These are phyloP conservation scores for Deroptyus accipitrinus DNA, from an alignment of 2,113 vertebrate genomes.

Conservation along the genomic window DNA sequence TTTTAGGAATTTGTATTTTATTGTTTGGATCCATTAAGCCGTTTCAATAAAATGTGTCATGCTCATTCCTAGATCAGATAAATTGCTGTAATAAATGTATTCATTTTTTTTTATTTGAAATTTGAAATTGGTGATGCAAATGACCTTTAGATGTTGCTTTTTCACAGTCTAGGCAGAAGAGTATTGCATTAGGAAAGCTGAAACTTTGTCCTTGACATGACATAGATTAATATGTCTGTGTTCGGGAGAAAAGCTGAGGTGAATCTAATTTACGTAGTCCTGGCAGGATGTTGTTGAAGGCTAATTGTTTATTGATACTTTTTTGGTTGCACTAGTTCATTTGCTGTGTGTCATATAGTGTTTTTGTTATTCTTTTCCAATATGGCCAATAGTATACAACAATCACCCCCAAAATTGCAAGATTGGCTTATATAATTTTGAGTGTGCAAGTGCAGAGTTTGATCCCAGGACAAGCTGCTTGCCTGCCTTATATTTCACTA, in stretches of 20 bases:
- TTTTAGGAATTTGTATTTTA: neutral
- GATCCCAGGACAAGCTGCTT: neutral
- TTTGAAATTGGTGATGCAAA: neutral
- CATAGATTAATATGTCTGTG: neutral
- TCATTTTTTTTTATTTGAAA: neutral
- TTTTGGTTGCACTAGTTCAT: neutral
- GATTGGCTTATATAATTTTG: neutral
- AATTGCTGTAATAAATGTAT: neutral
- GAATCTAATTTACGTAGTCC: neutral
- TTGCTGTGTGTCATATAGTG: neutral
- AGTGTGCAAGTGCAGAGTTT: rapidly evolving
- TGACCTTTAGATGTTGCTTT: neutral
- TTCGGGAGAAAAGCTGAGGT: neutral
- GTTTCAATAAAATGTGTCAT: neutral
- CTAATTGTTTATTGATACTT: neutral
- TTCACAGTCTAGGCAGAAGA: neutral
- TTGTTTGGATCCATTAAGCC: neutral
- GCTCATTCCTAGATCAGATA: neutral
- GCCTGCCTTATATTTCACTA: neutral
- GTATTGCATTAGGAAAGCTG: neutral
- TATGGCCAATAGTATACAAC: neutral
- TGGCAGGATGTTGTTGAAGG: neutral
- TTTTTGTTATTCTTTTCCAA: neutral
- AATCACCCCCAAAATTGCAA: neutral
- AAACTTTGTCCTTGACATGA: neutral